Percentiles rank a stretch among this genome's conserved stretches.
Evolutionary conservation across 1,140 invertebrate species (phyloP).

Genomic region (Ganaspis sp.): DNA sequence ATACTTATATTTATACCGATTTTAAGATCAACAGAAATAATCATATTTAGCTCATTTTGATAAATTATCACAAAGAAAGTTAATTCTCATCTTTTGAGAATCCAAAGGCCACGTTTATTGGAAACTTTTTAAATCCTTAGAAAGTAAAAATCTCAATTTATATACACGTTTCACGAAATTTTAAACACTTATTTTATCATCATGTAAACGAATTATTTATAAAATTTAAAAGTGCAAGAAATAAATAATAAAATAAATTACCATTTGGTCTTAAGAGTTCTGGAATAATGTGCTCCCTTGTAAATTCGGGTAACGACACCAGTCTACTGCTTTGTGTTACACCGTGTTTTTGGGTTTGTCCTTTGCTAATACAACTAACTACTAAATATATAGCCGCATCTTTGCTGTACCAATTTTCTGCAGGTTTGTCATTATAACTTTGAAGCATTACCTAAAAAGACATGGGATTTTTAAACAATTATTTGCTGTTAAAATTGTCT

Average conservation of each 20-base stretch:
- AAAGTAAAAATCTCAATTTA: no score
- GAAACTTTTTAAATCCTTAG: no score
- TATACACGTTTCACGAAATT: no score
- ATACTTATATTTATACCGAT: not conserved
- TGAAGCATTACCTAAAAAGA: constrained; percentile 83
- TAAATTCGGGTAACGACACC: constrained; percentile 93
- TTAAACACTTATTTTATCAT: no score
- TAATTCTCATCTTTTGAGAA: no score
- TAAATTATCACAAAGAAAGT: no score
- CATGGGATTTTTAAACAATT: constrained; percentile 37
- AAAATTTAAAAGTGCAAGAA: not conserved
- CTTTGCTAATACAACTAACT: constrained; percentile 93
- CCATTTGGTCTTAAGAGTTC: constrained; percentile 88
- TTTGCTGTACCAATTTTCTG: constrained; percentile 92
- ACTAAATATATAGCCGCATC: constrained; percentile 97
- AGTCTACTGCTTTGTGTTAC: constrained; percentile 93
- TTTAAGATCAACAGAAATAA: not conserved
- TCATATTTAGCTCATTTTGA: no score
- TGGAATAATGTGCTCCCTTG: constrained; percentile 87
- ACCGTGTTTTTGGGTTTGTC: constrained; percentile 93
- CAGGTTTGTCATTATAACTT: constrained; percentile 86
- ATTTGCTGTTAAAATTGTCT: no score
- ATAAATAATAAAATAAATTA: constrained; percentile 65
- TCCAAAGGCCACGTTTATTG: no score
- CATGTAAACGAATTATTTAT: no score